A percentile compares a stretch with the other conserved stretches of the same genome.
These are phyloP conservation scores for Gallinago jamesoni DNA, from an alignment of 2,113 vertebrate species.

Conservation along the genomic window DNA sequence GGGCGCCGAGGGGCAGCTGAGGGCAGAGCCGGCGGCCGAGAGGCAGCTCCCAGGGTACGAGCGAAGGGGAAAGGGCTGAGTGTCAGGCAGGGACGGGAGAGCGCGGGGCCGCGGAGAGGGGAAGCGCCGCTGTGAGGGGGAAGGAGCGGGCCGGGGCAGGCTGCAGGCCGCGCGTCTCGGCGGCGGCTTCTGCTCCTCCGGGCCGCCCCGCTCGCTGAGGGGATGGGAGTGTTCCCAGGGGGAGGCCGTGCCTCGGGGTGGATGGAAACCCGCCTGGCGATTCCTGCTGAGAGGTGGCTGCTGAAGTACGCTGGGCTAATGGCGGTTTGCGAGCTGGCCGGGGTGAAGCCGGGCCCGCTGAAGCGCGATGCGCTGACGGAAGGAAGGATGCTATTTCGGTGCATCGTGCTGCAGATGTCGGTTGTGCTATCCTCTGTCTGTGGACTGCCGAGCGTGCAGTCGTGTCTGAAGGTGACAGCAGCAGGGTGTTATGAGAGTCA, in stretches of 20 bases:
- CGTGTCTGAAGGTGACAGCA: not conserved
- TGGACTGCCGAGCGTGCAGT: rapidly evolving
- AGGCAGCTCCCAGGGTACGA: not conserved
- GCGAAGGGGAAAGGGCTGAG: rapidly evolving
- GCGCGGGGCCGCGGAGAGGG: not conserved
- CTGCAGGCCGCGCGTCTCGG: not conserved
- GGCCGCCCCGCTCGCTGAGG: not conserved
- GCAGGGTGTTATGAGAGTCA: rapidly evolving
- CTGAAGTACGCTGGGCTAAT: not conserved
- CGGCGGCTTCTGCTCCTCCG: not conserved
- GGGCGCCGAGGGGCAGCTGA: not conserved
- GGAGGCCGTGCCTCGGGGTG: not conserved
- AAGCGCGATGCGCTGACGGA: rapidly evolving
- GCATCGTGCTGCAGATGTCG: not conserved
- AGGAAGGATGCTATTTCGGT: rapidly evolving
- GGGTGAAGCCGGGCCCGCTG: not conserved
- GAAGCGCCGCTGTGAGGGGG: not conserved
- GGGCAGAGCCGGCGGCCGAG: not conserved
- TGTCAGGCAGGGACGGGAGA: not conserved
- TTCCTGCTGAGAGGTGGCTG: not conserved
- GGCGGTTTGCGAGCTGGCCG: not conserved
- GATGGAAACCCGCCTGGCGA: rapidly evolving
- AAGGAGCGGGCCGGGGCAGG: not conserved
- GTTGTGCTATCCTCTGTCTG: not conserved
- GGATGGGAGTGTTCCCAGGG: not conserved